Base-by-base conservation (phyloP, 2,797 vertebrate genomes). In the Melanotaenia trifasciata region DNA sequence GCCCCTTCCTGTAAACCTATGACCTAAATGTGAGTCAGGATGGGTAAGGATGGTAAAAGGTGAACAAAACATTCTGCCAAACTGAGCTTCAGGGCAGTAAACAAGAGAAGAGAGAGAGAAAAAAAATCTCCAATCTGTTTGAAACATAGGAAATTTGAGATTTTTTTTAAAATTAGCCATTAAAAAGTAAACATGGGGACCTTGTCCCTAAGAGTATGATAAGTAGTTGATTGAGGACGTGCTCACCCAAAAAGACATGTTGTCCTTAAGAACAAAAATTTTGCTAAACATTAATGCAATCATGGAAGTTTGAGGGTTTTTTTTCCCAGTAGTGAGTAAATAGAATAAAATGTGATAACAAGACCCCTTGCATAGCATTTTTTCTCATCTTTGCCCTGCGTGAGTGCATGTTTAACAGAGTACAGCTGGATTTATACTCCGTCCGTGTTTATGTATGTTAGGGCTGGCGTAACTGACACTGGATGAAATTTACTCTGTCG, bases 11-110 rank as follows among this genome's bases (percentile, higher is more conserved):
- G 32, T 77, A 77, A 86, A 76, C 76, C 26, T 0, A 1, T 87
- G 78, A 80, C 62, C 58, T 14, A 33, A 62, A 84, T 58, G 61
- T 79, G 81, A 88, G 76, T 82, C 75, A 80, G 24, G 0, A 20
- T 43, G 59, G 30, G 24, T 13, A 71, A 40, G 16, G 30, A 38
- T 58, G 5, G n/a, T 43, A 72, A 59, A 65, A 74, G 72, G 30
- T 64, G 67, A 78, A 67, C 71, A 43, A 69, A 78, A 67, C 53
- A 65, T 12, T 22, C 20, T 69, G 62, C 60, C 67, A 51, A 13
- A 1, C 47, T 64, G 6, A 61, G 72, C 32, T 64, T 58, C 20
- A 58, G n/a, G 64, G 56, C 58, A 59, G 67, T 26, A 50, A 50
- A 67, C 56, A 72, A n/a, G 58, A 54, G 26, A 33, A 51, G 30